Evolutionary conservation across 2,797 vertebrate species (phyloP), one percentile per base, ranked within the genome.

Genomic region (Gambusia yucatana): DNA sequence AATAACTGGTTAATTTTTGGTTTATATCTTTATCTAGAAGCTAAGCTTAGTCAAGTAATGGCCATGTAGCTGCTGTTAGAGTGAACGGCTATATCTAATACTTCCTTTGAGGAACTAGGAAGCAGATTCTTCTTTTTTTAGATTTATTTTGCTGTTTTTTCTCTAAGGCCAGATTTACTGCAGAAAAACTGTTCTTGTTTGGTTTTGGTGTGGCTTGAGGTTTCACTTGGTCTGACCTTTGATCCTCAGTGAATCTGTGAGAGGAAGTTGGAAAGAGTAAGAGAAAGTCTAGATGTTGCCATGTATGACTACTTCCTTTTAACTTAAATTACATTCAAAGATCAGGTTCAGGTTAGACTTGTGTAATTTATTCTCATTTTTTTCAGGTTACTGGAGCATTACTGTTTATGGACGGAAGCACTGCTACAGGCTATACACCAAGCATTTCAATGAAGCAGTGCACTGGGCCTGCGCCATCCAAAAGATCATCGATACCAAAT

Each of bases 381-480:
- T 83, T 73, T 0, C 91, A 99, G 98, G 98, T 70, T 97, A 97
- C 90, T 99, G 98, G 98, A 96, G 96, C 25, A 94, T 99, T 84
- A 98, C 97, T 0, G 97, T 99, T 86, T 98, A 97, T 25, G 98
- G 98, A 47, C 94, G 98, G 65, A 99, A 98, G 85, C 98, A 99
- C 75, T 97, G 97, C 91, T 96, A 97, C 93, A 95, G 95, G 79
- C 95, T 99, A 46, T 98, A 96, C 94, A 98, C 97, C 0, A 97
- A 97, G 72, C 97, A 97, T 84, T 97, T 98, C 91, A 97, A 96
- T 0, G 98, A 99, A 93, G 98, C 97, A 0, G 96, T 98, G 85
- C 97, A 95, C 94, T 99, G 98, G 98, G 98, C 97, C 9, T 97
- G 96, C 33, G 97, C 97, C 0, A 92, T 98, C 83, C 97, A 98